Conservation (phyloP, 2,888 invertebrate species). For the Fragum sueziense region DNA sequence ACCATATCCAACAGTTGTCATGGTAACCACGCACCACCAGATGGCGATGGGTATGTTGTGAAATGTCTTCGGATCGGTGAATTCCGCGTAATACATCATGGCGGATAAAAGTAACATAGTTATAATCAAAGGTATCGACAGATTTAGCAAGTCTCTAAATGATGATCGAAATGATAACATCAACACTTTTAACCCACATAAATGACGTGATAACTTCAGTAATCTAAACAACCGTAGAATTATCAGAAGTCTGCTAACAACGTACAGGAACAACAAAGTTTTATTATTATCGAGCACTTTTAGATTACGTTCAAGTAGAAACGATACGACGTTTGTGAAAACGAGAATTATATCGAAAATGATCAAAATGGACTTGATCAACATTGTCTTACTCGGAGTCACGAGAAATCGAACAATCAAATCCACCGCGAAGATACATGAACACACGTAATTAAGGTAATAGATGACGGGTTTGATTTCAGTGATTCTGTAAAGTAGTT, state of each 20-base stretch:
- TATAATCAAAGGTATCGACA: conserved; percentile 68
- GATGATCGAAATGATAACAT: conserved; percentile 69
- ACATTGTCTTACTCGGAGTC: conserved; percentile 58
- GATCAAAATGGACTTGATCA: conserved; percentile 51
- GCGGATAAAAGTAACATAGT: conserved; percentile 71
- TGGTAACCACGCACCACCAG: conserved; percentile 76
- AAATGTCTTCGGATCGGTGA: conserved; percentile 52
- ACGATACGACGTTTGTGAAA: conserved; percentile 37
- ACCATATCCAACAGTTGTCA: conserved; percentile 76
- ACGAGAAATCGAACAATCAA: conserved; percentile 63
- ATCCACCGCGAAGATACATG: conserved; percentile 73
- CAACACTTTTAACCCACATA: conserved; percentile 66
- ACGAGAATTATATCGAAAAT: conserved; percentile 51
- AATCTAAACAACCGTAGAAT: conserved; percentile 45
- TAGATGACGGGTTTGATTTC: conserved; percentile 52
- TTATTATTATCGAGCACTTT: neutral
- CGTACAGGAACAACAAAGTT: conserved; percentile 20
- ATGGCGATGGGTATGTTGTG: conserved; percentile 65
- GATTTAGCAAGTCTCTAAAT: conserved; percentile 66
- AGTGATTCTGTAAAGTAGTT: conserved; percentile 20
- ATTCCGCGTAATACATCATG: conserved; percentile 71
- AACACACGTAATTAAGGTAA: conserved; percentile 64
- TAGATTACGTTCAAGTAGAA: conserved; percentile 1
- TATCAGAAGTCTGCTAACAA: conserved; percentile 21
- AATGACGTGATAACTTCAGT: conserved; percentile 35